Evolutionary conservation across 2,888 invertebrate genomes (phyloP).

Genomic region (Drosophila ustulata): DNA sequence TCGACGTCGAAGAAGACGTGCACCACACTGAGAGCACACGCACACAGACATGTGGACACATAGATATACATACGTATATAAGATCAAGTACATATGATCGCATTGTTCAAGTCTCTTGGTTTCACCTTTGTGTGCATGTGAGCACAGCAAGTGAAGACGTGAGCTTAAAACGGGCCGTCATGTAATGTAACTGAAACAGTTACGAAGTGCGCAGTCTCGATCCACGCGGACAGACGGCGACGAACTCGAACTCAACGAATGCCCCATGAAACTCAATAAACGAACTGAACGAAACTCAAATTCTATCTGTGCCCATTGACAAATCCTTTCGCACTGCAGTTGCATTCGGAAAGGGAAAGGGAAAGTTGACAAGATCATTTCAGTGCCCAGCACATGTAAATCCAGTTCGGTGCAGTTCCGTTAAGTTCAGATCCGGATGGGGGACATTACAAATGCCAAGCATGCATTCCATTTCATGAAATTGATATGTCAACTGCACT

Average conservation of each 20-base stretch:
- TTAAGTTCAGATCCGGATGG: conserved; percentile 36
- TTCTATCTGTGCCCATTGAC: conserved; percentile 41
- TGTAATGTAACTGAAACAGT: conserved; percentile 61
- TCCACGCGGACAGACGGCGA: neutral
- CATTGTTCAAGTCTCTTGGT: conserved; percentile 59
- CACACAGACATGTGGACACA: conserved; percentile 16
- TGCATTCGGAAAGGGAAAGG: conserved; percentile 36
- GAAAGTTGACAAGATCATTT: conserved; percentile 36
- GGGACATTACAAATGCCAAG: conserved; percentile 68
- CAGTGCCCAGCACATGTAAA: neutral
- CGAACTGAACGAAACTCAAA: conserved; percentile 30
- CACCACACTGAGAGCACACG: conserved; percentile 56
- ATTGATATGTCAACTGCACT: conserved; percentile 68
- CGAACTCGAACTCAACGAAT: neutral
- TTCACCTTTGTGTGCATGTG: conserved; percentile 59
- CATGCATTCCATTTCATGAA: conserved; percentile 38
- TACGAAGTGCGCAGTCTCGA: conserved; percentile 36
- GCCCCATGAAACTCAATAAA: neutral
- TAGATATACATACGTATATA: neutral
- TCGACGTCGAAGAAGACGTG: conserved; percentile 59
- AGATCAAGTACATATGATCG: conserved; percentile 43
- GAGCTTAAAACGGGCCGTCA: conserved; percentile 60
- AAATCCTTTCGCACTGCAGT: conserved; percentile 32
- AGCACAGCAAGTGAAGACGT: conserved; percentile 26
- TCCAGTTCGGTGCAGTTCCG: conserved; percentile 15